phyloP scores from a whole-genome alignment of 2,797 vertebrate genomes.

The Loriculus beryllinus region DNA sequence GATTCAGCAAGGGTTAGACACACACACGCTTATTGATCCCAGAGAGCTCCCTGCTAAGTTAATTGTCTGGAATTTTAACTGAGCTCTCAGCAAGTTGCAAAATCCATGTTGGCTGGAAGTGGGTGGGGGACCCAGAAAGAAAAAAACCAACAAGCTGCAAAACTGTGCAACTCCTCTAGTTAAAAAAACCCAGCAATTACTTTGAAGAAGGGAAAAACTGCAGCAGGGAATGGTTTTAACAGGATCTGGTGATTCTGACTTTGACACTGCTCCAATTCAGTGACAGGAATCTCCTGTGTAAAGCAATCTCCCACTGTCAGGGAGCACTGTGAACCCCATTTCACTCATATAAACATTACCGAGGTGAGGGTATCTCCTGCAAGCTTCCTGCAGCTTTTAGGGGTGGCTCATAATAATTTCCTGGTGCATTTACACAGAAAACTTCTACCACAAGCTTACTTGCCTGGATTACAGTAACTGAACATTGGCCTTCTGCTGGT shows the following conservation, averaged over 20 bases:
- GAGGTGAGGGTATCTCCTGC: background rate
- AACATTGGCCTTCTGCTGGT: background rate
- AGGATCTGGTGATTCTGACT: background rate
- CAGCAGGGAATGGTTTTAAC: background rate
- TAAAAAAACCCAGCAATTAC: background rate
- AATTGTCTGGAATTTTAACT: slow-evolving; percentile 72
- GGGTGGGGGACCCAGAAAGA: slow-evolving; percentile 47
- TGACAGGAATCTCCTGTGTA: background rate
- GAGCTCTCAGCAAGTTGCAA: slow-evolving; percentile 67
- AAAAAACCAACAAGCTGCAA: slow-evolving; percentile 1
- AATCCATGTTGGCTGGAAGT: slow-evolving; percentile 52
- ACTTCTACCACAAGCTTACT: background rate
- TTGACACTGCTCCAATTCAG: background rate
- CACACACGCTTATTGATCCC: slow-evolving; percentile 66
- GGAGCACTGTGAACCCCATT: background rate
- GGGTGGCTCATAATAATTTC: background rate
- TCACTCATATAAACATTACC: background rate
- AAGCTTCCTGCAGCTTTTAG: background rate
- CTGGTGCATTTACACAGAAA: background rate
- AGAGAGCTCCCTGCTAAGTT: slow-evolving; percentile 68
- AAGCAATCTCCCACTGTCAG: background rate
- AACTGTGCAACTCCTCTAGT: background rate
- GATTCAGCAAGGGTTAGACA: slow-evolving; percentile 68
- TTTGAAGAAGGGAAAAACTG: background rate
- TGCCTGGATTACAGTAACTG: background rate